Base-by-base conservation (phyloP, 2,113 vertebrate species). In the Triplophysa siluroides region DNA sequence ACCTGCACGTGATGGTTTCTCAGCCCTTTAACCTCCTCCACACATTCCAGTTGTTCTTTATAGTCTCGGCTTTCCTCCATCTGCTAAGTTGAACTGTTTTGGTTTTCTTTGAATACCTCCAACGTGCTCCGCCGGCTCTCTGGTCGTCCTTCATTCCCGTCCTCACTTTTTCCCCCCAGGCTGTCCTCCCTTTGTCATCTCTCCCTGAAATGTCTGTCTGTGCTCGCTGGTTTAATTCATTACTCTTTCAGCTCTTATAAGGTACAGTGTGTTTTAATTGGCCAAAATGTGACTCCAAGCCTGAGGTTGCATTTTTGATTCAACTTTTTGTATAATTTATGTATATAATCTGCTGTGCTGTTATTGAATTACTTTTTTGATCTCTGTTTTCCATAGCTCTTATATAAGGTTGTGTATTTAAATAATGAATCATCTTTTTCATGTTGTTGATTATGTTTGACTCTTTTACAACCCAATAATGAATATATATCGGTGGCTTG, bases 1-100 rank as follows among this genome's bases (percentile, higher is more conserved):
- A 88, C 88, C 86, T 88, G 85, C 83, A 81, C 26, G 56, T 29
- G 62, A 19, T 23, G 23, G 68, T 19, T 21, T 56, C 60, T 58
- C 67, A 61, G 60, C 50, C 62, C 54, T 61, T 79, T 75, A 62
- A 56, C 66, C 43, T 12, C 67, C 45, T 63, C 63, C 47, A 71
- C 77, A 69, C 56, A 79, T 78, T 74, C 64, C 83, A 65, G 56
- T 71, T 73, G 66, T 79, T 78, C 64, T 76, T 76, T 76, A 47
- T 63, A 60, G 13, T 81, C 64, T 81, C 69, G 38, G 47, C 70
- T 80, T 74, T 58, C 78, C 21, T 65, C 4, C 61, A 65, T 56
- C 69, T 72, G 68, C 58, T 38, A 9, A 4, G 26, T 26, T 38
- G 26, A 70, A 19, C 52, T 65, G 62, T 73, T 81, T 66, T 38